Percentiles rank a stretch among this genome's conserved stretches.
Evolutionary conservation across 1,140 invertebrate genomes (phyloP).

Genomic region (Penaeus vannamei): DNA sequence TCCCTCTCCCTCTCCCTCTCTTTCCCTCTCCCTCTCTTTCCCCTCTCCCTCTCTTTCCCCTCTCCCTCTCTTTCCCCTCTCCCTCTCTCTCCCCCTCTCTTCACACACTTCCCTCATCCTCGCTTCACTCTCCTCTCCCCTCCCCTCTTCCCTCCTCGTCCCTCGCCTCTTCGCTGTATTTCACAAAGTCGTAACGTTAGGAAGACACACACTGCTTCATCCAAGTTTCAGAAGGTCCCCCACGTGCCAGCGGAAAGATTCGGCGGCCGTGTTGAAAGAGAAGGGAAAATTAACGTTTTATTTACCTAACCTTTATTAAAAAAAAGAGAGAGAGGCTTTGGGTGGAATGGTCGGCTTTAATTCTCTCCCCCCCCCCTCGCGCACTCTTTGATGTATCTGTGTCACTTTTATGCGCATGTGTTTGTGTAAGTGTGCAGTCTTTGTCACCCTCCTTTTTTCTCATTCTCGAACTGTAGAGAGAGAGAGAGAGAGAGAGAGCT

Average conservation of each 20-base stretch:
- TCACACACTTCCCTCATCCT: not conserved
- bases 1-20: not conserved
- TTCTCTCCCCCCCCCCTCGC: not conserved
- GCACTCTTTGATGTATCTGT: not conserved
- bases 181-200: not conserved
- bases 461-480: not conserved
- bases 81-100: constrained; percentile 32
- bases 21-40: not conserved
- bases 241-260: too few species aligned
- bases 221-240: too few species aligned
- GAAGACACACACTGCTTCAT: not conserved
- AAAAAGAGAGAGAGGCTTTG: too few species aligned
- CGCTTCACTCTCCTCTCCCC: not conserved
- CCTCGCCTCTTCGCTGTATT: not conserved
- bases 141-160: not conserved
- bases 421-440: constrained; percentile 3
- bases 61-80: not conserved
- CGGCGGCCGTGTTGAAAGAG: too few species aligned
- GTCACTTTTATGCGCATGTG: not conserved
- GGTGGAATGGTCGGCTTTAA: too few species aligned
- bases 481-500: not conserved
- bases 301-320: not conserved
- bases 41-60: not conserved
- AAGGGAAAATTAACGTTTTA: not conserved
- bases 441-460: too few species aligned